Base-by-base conservation (phyloP, 2,888 invertebrate genomes). In the Nowickia ferox region DNA sequence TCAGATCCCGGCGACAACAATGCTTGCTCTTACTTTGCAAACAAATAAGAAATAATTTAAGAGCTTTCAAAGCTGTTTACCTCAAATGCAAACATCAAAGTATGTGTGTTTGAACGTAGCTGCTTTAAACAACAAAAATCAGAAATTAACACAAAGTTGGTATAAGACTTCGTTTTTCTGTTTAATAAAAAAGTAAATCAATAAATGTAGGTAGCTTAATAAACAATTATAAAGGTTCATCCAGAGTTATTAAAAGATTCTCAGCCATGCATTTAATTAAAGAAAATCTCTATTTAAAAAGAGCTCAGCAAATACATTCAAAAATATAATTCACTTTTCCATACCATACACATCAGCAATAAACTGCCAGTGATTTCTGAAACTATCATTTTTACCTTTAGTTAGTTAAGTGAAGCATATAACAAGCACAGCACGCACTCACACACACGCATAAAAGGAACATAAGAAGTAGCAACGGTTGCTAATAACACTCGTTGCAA, bases 321-420 rank as follows among this genome's bases (percentile, higher is more conserved):
- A 40, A 46, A 48, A 66, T n/a, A 5, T 9, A 46, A 42, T 42
- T n/a, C 38, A 46, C 15, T 68, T 63, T 48, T 48, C 4, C n/a
- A 15, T 9, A 2, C 22, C 9, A 17, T 11, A 44, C 17, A 48
- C 44, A 57, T 72, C 40, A 65, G 9, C 65, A 76, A 69, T 46
- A n/a, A 63, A 75, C 61, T 55, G 22, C 19, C 15, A 65, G 22
- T 59, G 42, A 59, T 75, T 81, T 59, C 66, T 61, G 81, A 44
- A 74, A 72, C 48, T 53, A 51, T 51, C 19, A 40, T 22, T 75
- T 77, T 53, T 40, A 69, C 66, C 61, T 75, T 44, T 69, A 55
- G 61, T 44, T 22, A 48, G 81, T 61, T 44, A 57, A 82, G 63
- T 76, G 76, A 82, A 77, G 76, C 76, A 65, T 46, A 71, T 71